Base-by-base conservation (phyloP, 2,888 invertebrate species). In the Linyphia triangularis region DNA sequence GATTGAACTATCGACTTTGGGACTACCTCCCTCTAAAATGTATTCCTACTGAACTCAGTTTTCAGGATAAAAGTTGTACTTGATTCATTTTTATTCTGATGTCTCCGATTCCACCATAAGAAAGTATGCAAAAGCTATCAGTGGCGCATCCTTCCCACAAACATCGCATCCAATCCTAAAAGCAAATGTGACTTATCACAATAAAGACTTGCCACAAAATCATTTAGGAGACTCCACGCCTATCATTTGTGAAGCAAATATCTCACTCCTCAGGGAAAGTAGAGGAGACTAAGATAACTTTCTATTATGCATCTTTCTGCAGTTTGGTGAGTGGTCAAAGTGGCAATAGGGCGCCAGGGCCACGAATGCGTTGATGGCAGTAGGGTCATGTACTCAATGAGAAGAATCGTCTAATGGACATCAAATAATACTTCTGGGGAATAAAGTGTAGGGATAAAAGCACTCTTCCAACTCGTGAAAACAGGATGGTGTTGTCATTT, bases 161-260 rank as follows among this genome's bases (percentile, higher is more conserved):
- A n/a, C n/a, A n/a, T n/a, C n/a, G n/a, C n/a, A n/a, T n/a, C n/a
- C 5, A 33, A 33, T 33, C 33, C 4, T 9, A 33, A 33, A 4
- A 33, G 5, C 33, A 33, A 51, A 51, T 51, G 51, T 51, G 51
- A 79, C 65, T 79, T 79, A 79, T 79, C 78, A n/a, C 57, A 13
- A 13, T 22, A 24, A 5, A 28, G 59, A 13, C 28, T 67, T 51
- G 40, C 59, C 81, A 10, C 63, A 61, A 43, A 63, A 72, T 72
- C 72, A 82, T 82, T 82, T 82, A 82, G 37, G 28, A 30, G 19
- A 9, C 28, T 37, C 43, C 57, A 59, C 22, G 40, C 72, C 59
- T 82, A 72, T 82, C 82, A 82, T 82, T 72, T 82, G 37, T 70
- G 43, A 72, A 72, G 72, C 82, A 82, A 82, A 82, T 72, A 72